Evolutionary conservation across 2,113 vertebrate genomes (phyloP).

Genomic region (Tauraco erythrolophus): DNA sequence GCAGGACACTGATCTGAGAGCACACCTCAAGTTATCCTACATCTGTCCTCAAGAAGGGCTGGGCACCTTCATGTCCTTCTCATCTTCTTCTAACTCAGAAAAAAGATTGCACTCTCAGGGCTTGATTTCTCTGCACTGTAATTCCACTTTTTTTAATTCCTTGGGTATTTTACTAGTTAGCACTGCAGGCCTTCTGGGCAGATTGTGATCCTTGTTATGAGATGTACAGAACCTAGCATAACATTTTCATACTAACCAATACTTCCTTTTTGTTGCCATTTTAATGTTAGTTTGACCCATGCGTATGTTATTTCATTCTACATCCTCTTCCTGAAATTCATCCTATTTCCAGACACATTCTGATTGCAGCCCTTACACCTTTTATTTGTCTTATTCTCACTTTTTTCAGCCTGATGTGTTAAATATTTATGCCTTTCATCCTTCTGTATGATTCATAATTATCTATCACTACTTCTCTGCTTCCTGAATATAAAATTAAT

Average conservation of each 20-base stretch:
- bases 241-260: neutral
- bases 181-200: neutral
- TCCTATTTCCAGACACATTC: neutral
- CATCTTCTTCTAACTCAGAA: neutral
- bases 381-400: conserved; percentile 24
- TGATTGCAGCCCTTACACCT: neutral
- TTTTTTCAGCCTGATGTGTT: neutral
- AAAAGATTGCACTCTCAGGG: neutral
- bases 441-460: conserved; percentile 30
- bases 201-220: neutral
- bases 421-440: conserved; percentile 43
- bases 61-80: neutral
- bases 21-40: neutral
- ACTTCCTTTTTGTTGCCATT: neutral
- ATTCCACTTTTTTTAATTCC: neutral
- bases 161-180: neutral
- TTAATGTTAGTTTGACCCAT: neutral
- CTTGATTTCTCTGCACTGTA: neutral
- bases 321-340: neutral
- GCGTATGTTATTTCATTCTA: neutral
- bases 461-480: neutral
- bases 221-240: neutral
- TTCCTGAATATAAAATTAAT: conserved; percentile 13
- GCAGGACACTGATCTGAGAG: neutral
- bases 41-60: neutral